Base-by-base conservation (phyloP, 2,888 invertebrate genomes). In the Clepsis dumicolana region DNA sequence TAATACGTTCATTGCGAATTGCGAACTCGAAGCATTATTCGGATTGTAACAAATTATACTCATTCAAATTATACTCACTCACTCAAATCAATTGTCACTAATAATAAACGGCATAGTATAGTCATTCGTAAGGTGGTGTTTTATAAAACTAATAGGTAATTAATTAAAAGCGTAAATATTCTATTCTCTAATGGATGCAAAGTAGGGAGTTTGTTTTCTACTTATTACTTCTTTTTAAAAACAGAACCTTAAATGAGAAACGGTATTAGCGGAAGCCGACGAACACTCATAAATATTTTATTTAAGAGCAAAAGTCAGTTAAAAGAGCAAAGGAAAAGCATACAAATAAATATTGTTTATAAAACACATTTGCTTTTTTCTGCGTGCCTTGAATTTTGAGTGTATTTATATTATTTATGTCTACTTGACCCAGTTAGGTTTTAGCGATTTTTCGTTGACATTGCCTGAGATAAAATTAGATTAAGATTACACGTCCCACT, bases 1-100 rank as follows among this genome's bases (percentile, higher is more conserved):
- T 54, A 64, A 64, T 64, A 64, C 32, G 29, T 64, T 64, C 56
- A 64, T 64, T 44, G 56, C 54, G 18, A 56, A 54, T 27, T 35
- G 54, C 21, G 44, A 29, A 29, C 64, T 54, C 32, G 8, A 27
- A 38, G 62, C 10, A 50, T 62, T 4, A 38, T n/a, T 38, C n/a
- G 8, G 41, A 4, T 7, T 16, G 14, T 41, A 16, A 16, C 41
- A 41, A 29, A 29, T 29, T 29, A 29, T 29, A 29, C 29, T 7
- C 7, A 29, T 7, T 29, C 29, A 7, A n/a, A n/a, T n/a, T n/a
- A n/a, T n/a, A n/a, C n/a, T n/a, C n/a, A n/a, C n/a, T n/a, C 7
- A 29, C 3, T 7, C 29, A 29, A 29, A 3, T 4, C 29, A 29
- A 29, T 4, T 7, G 7, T 29, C 29, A 29, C 3, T 29, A 29